Evolutionary conservation across 2,888 invertebrate species (phyloP).

Genomic region (Cosmorhoe ocellata): DNA sequence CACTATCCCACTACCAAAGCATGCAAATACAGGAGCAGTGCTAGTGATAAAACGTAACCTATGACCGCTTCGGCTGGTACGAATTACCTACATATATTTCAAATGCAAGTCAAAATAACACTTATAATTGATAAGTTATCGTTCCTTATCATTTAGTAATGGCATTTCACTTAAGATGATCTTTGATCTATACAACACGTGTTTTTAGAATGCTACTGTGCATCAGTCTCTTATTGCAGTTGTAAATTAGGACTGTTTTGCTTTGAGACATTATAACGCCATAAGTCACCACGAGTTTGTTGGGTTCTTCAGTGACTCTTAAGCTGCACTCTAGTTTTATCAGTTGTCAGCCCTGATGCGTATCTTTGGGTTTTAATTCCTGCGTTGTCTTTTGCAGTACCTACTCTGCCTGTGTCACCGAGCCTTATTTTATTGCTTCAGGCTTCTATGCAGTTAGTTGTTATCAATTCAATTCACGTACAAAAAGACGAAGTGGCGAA

Average conservation of each 20-base stretch:
- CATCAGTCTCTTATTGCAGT: too few species aligned
- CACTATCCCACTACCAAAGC: background rate
- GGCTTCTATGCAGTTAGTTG: background rate
- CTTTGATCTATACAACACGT: background rate
- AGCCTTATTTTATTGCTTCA: background rate
- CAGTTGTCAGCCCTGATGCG: too few species aligned
- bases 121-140: slow-evolving; percentile 6
- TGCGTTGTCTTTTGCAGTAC: too few species aligned
- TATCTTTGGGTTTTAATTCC: too few species aligned
- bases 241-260: too few species aligned
- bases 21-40: slow-evolving; percentile 3
- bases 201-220: background rate
- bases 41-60: slow-evolving; percentile 11
- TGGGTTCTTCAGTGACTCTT: too few species aligned
- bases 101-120: background rate
- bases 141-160: background rate
- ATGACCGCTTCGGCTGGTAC: slow-evolving; percentile 1
- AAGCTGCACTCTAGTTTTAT: too few species aligned
- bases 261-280: too few species aligned
- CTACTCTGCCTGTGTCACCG: too few species aligned
- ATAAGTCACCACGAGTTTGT: too few species aligned
- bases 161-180: too few species aligned
- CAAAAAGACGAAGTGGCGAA: background rate
- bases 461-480: background rate
- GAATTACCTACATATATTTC: too few species aligned